Evolutionary conservation across 2,888 invertebrate genomes (phyloP).

Genomic region (Eilema sororculum): DNA sequence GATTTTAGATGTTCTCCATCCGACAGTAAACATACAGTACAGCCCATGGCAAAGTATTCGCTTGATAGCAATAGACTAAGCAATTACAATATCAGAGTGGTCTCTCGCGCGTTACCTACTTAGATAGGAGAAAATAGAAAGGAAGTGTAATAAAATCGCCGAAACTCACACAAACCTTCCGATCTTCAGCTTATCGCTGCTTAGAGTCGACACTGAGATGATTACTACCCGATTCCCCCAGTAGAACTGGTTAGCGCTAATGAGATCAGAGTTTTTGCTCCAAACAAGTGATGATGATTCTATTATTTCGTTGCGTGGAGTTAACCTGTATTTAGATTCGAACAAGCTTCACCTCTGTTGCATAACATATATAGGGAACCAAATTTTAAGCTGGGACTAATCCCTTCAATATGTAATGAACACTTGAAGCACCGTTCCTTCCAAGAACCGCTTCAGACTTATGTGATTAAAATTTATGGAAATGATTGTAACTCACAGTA

Average conservation of each 20-base stretch:
- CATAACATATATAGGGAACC: not conserved
- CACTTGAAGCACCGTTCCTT: not conserved
- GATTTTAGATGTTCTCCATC: too few relatives aligned
- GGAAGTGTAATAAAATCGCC: too few relatives aligned
- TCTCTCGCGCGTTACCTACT: too few relatives aligned
- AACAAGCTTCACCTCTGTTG: not conserved
- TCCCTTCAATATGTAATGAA: slow-evolving; percentile 4
- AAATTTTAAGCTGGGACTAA: not conserved
- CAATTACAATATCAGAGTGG: too few relatives aligned
- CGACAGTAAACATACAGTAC: too few relatives aligned
- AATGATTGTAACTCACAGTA: not conserved
- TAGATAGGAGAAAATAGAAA: too few relatives aligned
- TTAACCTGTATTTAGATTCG: not conserved
- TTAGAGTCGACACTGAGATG: not conserved
- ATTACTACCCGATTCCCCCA: not conserved
- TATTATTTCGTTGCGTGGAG: not conserved
- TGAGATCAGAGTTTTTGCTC: too few relatives aligned
- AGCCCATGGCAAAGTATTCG: too few relatives aligned
- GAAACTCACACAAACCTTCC: not conserved
- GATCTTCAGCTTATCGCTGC: not conserved
- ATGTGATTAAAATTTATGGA: not conserved
- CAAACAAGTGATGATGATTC: too few relatives aligned
- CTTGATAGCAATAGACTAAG: too few relatives aligned
- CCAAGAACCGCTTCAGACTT: not conserved
- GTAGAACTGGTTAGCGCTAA: not conserved